Evolutionary conservation across 92 coral and sea anemone genomes (phyloP).

Genomic region (Umimayanthus kanabou): DNA sequence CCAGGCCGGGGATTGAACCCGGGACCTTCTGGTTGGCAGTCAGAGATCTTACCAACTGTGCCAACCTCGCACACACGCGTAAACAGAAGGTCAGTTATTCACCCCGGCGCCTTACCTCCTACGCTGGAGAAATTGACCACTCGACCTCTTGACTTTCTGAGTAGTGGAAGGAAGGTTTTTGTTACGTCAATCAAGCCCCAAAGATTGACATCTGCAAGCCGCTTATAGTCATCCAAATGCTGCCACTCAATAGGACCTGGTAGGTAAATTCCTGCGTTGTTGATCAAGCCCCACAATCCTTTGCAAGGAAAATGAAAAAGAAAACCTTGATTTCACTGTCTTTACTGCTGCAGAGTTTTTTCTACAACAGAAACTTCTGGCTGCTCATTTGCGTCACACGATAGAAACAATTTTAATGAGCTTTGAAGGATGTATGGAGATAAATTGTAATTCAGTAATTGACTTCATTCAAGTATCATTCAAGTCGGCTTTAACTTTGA

Average conservation of each 20-base stretch:
- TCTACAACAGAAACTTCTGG: neutral
- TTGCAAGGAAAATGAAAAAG: neutral
- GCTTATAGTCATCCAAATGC: constrained; percentile 37
- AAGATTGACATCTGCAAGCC: constrained; percentile 56
- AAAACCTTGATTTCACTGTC: neutral
- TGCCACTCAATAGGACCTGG: constrained; percentile 62
- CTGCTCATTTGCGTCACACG: neutral
- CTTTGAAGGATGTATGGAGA: neutral
- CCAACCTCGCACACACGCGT: too few species aligned
- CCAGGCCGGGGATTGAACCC: too few species aligned
- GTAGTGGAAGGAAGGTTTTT: constrained; percentile 55
- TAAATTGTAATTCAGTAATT: too few species aligned
- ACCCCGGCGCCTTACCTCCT: constrained; percentile 33
- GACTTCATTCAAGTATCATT: neutral
- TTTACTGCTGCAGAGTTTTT: neutral
- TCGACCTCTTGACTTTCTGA: constrained; percentile 51
- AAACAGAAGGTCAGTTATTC: too few species aligned
- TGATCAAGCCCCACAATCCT: constrained; percentile 48
- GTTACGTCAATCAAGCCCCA: constrained; percentile 63
- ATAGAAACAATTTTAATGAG: too few species aligned
- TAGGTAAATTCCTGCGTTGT: constrained; percentile 51
- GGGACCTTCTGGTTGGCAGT: too few species aligned
- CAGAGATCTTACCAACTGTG: too few species aligned
- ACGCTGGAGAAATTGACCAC: constrained; percentile 49
- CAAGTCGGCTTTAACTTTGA: neutral